phyloP scores from a whole-genome alignment of 2,113 vertebrate species.

The Embiotoca jacksoni region DNA sequence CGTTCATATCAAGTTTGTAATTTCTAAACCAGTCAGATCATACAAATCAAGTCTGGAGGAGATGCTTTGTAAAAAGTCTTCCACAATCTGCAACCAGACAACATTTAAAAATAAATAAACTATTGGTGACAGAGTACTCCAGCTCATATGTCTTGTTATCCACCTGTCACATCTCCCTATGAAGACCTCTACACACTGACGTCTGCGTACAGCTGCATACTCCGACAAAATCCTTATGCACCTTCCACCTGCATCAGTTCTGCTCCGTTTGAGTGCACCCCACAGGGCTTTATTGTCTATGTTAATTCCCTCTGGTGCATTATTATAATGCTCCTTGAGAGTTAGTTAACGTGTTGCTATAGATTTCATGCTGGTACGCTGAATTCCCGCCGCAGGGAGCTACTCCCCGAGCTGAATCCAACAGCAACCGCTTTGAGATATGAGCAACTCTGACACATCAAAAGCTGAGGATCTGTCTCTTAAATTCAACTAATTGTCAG shows the following conservation, averaged over 20 bases:
- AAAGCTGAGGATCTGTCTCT: too few species aligned
- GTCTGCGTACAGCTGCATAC: conserved; percentile 14
- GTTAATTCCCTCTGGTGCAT: conserved; percentile 50
- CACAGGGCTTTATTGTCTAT: conserved; percentile 27
- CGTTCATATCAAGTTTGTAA: too few species aligned
- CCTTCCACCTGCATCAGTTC: conserved; percentile 25
- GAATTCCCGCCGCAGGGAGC: conserved; percentile 26
- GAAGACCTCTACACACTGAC: too few species aligned
- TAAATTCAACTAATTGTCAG: too few species aligned
- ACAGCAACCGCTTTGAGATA: neutral
- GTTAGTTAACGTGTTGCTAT: conserved; percentile 59
- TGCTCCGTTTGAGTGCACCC: conserved; percentile 33
- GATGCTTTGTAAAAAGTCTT: too few species aligned
- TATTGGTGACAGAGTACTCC: too few species aligned
- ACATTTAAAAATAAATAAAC: too few species aligned
- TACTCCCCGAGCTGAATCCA: conserved; percentile 11
- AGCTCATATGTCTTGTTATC: too few species aligned
- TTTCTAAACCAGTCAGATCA: too few species aligned
- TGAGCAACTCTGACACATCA: too few species aligned
- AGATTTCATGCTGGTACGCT: conserved; percentile 42
- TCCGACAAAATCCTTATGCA: neutral
- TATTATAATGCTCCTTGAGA: conserved; percentile 45
- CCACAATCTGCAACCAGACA: too few species aligned
- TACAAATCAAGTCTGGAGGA: neutral
- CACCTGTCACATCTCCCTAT: too few species aligned